phyloP scores from a whole-genome alignment of 1,140 invertebrate genomes.

The Whitmania pigra region DNA sequence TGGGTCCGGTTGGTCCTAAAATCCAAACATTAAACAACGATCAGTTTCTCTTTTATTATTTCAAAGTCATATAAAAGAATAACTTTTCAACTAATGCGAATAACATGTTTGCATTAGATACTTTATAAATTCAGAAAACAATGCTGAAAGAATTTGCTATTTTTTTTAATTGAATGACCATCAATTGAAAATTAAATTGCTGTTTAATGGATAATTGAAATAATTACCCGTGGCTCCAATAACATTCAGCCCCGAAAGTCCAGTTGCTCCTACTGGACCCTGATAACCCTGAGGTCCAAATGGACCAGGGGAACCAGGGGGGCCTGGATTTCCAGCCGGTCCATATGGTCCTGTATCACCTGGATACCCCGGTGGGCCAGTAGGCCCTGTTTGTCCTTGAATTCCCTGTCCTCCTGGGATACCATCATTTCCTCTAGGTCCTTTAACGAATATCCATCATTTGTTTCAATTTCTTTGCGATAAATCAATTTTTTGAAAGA shows the following conservation, averaged over 20 bases:
- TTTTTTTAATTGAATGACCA: no score
- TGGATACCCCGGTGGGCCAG: not conserved
- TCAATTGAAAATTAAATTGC: no score
- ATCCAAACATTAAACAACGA: not conserved
- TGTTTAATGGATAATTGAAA: not conserved
- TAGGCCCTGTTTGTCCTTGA: not conserved
- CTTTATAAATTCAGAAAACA: no score
- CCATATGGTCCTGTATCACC: constrained; percentile 11
- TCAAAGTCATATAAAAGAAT: no score
- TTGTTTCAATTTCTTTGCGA: no score
- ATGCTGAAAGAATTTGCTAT: no score
- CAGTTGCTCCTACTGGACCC: not conserved
- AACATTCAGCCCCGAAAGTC: no score
- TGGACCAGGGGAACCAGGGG: not conserved
- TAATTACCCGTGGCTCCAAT: constrained; percentile 11
- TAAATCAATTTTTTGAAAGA: no score
- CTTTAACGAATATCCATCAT: no score
- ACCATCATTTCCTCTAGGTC: not conserved
- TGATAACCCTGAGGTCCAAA: not conserved
- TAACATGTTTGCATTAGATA: no score
- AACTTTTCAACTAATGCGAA: no score
- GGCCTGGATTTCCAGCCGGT: constrained; percentile 5
- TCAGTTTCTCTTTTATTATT: no score
- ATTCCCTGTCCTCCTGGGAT: not conserved
- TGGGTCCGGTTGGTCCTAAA: not conserved